phyloP scores from a whole-genome alignment of 2,888 invertebrate genomes.

The Augochlorella aurata region DNA sequence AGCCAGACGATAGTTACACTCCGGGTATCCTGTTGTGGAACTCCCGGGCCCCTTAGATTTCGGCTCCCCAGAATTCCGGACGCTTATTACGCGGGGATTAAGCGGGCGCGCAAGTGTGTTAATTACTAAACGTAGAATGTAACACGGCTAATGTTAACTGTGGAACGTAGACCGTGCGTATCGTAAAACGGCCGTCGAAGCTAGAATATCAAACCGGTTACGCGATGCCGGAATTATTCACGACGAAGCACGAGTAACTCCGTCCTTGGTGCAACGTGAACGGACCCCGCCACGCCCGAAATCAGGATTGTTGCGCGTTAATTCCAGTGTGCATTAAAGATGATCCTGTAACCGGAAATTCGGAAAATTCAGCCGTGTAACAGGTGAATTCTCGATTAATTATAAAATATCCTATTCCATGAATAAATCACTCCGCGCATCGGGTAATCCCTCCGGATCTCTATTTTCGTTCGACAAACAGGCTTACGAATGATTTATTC shows the following conservation, averaged over 20 bases:
- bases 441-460: neutral
- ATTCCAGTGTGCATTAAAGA: neutral
- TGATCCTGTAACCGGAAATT: neutral
- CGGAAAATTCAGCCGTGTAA: neutral
- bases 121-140: neutral
- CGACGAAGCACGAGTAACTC: neutral
- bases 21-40: neutral
- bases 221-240: neutral
- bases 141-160: slow-evolving; percentile 4
- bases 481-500: neutral
- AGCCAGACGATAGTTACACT: neutral
- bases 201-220: slow-evolving; percentile 3
- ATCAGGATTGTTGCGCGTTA: neutral
- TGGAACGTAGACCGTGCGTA: neutral
- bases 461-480: neutral
- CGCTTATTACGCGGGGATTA: neutral
- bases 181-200: neutral
- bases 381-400: neutral
- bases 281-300: neutral
- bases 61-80: neutral
- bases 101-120: neutral
- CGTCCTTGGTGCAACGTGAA: neutral
- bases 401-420: neutral
- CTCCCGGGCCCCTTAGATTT: neutral
- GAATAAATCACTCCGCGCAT: neutral